Evolutionary conservation across 2,797 vertebrate species (phyloP).

Genomic region (Phoeniculus purpureus): DNA sequence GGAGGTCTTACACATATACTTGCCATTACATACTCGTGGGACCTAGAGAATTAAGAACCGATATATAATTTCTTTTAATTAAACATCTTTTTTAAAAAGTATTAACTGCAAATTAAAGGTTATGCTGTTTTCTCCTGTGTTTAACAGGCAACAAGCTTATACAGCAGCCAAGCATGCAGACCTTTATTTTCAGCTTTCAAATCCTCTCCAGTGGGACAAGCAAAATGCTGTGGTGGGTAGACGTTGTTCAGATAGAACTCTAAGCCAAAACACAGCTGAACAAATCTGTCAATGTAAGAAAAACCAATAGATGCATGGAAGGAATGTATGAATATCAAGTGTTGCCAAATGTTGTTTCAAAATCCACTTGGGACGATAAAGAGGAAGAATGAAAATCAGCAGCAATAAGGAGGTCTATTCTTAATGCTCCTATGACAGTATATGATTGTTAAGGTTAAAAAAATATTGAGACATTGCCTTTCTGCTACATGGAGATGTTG

Average conservation of each 20-base stretch:
- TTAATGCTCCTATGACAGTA: neutral
- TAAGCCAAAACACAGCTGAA: neutral
- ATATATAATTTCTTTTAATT: neutral
- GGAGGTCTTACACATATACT: neutral
- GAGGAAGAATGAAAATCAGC: neutral
- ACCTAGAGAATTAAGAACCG: neutral
- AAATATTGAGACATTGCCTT: neutral
- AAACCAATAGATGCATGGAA: neutral
- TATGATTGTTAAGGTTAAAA: neutral
- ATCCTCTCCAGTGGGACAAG: neutral
- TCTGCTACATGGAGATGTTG: neutral
- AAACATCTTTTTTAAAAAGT: neutral
- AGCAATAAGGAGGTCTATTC: neutral
- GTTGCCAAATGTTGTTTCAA: neutral
- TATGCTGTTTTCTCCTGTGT: neutral
- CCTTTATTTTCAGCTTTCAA: neutral
- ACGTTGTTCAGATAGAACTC: neutral
- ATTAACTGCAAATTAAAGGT: neutral
- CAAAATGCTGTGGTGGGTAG: neutral
- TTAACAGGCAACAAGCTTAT: neutral
- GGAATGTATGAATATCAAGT: neutral
- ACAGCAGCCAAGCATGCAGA: neutral
- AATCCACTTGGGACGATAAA: neutral
- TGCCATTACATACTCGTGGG: neutral
- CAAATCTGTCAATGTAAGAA: neutral